Base-by-base conservation (phyloP, 1,140 invertebrate genomes). In the Sinonovacula constricta region DNA sequence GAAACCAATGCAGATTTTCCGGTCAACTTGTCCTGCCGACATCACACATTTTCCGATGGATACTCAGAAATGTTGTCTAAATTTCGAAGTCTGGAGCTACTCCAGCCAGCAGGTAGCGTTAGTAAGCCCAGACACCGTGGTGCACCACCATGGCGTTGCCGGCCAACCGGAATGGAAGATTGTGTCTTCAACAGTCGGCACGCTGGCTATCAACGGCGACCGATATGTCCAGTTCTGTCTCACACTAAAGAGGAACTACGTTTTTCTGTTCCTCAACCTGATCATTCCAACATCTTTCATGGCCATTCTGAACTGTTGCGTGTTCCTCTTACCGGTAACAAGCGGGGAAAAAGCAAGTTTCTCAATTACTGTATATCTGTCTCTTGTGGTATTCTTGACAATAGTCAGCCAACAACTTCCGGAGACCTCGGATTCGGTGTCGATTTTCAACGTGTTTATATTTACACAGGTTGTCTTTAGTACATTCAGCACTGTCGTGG, bases 271-370 rank as follows among this genome's bases (percentile, higher is more conserved):
- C 4, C 34, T 82, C 2, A 82, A 77, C 53, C 18, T 81, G 0
- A 79, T 84, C 0, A n/a, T 80, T 1, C 83, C 83, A 1, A 62
- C 82, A 3, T 22, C 79, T 18, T 34, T 82, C 2, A 33, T 84
- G 2, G 70, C 77, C 7, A 10, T 79, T 14, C 45, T 84, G 0
- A 78, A 72, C n/a, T 62, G 53, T 1, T 63, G 75, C 14, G 75
- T 77, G 18, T 84, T 84, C 59, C 30, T 80, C 4, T 39, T 84
- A 26, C 83, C 83, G 22, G 63, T 70, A 5, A 65, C 69, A 18
- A 51, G 69, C 34, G 81, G 78, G 31, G 83, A 82, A 54, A 84
- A 80, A 59, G 65, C 71, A 15, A 56, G 69, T 1, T 82, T 80
- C 39, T 49, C 59, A 14, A 62, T 84, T 7, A 79, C 83, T 0